phyloP scores from a whole-genome alignment of 2,113 vertebrate species.

The Etia nguti region DNA sequence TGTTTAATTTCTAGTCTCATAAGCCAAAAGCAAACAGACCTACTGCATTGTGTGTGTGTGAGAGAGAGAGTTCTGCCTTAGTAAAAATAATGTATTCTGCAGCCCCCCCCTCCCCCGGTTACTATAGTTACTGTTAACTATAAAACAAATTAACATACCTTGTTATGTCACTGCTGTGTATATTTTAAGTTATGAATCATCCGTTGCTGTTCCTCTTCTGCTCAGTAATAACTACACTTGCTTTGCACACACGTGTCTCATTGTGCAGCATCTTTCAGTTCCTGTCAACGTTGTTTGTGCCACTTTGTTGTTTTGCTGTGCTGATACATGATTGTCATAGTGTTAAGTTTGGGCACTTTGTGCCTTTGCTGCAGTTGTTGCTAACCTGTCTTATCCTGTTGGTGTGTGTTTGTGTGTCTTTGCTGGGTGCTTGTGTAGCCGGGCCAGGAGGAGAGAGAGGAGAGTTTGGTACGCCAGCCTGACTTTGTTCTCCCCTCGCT shows the following conservation, averaged over 20 bases:
- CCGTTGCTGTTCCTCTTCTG: background rate
- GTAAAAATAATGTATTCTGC: background rate
- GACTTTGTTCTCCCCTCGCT: constrained; percentile 37
- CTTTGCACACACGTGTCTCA: background rate
- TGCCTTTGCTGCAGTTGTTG: constrained; percentile 26
- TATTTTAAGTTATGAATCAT: background rate
- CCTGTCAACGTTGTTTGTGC: constrained; percentile 10
- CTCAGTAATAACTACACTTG: background rate
- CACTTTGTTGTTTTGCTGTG: constrained; percentile 4
- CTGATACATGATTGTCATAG: background rate
- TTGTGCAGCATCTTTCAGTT: background rate
- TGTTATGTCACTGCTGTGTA: background rate
- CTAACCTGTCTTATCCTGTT: constrained; percentile 56
- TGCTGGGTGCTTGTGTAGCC: constrained; percentile 75
- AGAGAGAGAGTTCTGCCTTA: no score
- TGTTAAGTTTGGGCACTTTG: constrained; percentile 15
- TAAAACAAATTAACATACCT: background rate
- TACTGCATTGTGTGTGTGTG: background rate
- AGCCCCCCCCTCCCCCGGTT: no score
- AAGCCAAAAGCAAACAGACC: background rate
- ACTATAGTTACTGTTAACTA: background rate
- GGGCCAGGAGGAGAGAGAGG: constrained; percentile 78
- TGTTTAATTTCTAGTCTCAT: background rate
- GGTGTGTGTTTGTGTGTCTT: constrained; percentile 47
- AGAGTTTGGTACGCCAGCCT: constrained; percentile 82